Base-by-base conservation (phyloP, 2,888 invertebrate species). In the Morpho achilles region DNA sequence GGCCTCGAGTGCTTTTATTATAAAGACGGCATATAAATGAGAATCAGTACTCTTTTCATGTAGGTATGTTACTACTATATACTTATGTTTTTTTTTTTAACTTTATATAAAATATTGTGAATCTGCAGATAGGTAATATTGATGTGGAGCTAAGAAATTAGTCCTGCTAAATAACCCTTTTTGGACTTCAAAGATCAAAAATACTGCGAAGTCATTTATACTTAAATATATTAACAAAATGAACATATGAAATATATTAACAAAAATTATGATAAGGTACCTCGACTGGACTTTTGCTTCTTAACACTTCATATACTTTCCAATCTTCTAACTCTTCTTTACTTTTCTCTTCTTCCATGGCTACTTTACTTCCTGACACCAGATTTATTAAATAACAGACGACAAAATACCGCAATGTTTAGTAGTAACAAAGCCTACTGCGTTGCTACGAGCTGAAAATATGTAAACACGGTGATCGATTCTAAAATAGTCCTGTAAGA, bases 251-350 rank as follows among this genome's bases (percentile, higher is more conserved):
- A 32, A 43, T 43, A 43, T 3, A 43, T 43, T n/a, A 43, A n/a
- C 7, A 43, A 43, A 43, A n/a, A 43, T 43, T 16, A 40, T 55
- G n/a, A 39, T 55, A 16, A 44, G 16, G 7, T 78, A 93, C 93
- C 83, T 93, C 92, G 50, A 82, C 84, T 9, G 88, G 86, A 66
- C 85, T 87, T 74, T 92, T 92, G 69, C 91, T 92, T 67, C 93
- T 93, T 62, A 95, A 82, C 6, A 93, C 91, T 82, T 95, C 94
- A 77, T 93, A 96, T 64, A 95, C 92, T 75, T 92, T 92, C 94
- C 95, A 95, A 79, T 96, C 95, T 75, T 95, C 95, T 2, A 72
- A 61, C 44, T 87, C 87, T 61, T 89, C 87, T 66, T 81, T 84
- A 43, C 67, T 77, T 66, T 87, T 85, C 40, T 87, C 86, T 58